phyloP scores from a whole-genome alignment of 2,888 invertebrate genomes.

The Agonopterix arenella region DNA sequence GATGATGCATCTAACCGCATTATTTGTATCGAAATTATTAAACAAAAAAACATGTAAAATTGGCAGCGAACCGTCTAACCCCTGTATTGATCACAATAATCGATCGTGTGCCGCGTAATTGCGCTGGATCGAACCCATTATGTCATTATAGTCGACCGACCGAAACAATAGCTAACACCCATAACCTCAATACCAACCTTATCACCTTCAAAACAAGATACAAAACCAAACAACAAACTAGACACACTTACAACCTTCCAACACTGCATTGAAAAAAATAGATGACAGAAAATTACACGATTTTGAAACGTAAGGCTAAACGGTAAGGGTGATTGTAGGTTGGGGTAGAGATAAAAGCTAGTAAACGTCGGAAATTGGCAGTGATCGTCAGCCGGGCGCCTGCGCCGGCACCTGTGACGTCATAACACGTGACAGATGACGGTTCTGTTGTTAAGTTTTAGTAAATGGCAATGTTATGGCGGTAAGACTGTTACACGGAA shows the following conservation, averaged over 20 bases:
- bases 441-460: not conserved
- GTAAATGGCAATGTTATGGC: too few relatives aligned
- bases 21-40: conserved; percentile 59
- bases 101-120: conserved; percentile 77
- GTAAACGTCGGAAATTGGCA: conserved; percentile 46
- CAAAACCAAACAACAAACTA: not conserved
- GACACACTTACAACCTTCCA: conserved; percentile 20
- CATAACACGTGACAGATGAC: conserved; percentile 31
- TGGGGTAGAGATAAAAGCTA: conserved; percentile 33
- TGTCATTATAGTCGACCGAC: conserved; percentile 70
- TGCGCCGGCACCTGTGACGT: conserved; percentile 47
- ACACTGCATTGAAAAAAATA: conserved; percentile 15
- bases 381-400: conserved; percentile 49
- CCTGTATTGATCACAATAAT: conserved; percentile 76
- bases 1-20: conserved; percentile 48
- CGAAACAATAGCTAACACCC: conserved; percentile 45
- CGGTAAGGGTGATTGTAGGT: not conserved
- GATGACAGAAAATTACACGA: conserved; percentile 3
- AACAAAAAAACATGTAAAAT: conserved; percentile 61
- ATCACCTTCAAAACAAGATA: not conserved
- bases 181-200: conserved; percentile 6
- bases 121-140: conserved; percentile 72
- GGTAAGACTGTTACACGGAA: too few relatives aligned
- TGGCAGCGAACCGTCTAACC: conserved; percentile 73
- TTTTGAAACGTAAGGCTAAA: conserved; percentile 19